Base-by-base conservation (phyloP, 2,797 vertebrate species). In the Cuculus canorus region DNA sequence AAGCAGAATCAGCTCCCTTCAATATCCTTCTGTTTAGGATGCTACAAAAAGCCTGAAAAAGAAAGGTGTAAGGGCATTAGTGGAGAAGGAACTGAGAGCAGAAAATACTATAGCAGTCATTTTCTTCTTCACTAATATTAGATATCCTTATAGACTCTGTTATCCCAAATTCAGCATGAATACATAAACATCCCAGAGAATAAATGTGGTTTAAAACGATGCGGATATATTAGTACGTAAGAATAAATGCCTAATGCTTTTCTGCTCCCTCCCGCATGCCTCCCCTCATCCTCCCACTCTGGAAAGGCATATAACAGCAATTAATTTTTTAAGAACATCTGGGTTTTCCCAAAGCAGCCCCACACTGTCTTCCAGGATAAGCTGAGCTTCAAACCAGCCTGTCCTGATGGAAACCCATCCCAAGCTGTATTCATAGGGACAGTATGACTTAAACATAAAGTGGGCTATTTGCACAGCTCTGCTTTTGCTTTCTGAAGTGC, bases 1-100 rank as follows among this genome's bases (percentile, higher is more conserved):
- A 99, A 99, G 98, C 98, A 96, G 97, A 98, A 99, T 98, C 98
- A 98, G 98, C 98, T 98, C 98, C 98, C 98, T 98, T 98, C 98
- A 98, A 98, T 98, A 97, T 98, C 98, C 97, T 98, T 98, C 97
- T 98, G 98, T 98, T 98, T 98, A 98, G 98, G 97, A 97, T 96
- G 98, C 97, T 97, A 98, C 98, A 98, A 98, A 98, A 97, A 97
- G 96, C 96, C 97, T 96, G 96, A 96, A 98, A 98, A 97, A 93
- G 95, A 97, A 98, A 98, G 98, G 98, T 97, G 97, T 97, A 98
- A 98, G 98, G 97, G 97, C 98, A 98, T 96, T 82, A 89, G 97
- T 95, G 85, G 92, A 96, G 92, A 96, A 97, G 97, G 96, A 97
- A 96, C 95, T 85, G 95, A 95, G 97, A 97, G 96, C 43, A 91